A percentile compares a stretch with the other conserved stretches of the same genome.
phyloP scores from a whole-genome alignment of 2,113 vertebrate species.

The Cettia cetti region DNA sequence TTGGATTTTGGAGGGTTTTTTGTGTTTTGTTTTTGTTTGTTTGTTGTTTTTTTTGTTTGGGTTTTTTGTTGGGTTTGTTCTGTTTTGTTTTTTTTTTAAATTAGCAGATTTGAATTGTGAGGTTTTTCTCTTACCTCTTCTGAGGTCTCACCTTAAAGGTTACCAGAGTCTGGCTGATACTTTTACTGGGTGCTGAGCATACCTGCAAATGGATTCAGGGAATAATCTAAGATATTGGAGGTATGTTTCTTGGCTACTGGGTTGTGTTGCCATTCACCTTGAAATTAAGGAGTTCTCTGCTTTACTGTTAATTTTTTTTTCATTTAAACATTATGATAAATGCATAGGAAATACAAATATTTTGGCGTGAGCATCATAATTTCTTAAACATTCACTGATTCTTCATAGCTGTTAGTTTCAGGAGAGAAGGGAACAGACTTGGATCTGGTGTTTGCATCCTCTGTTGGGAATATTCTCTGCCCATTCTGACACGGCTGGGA shows the following conservation, averaged over 20 bases:
- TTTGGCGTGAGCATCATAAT: neutral
- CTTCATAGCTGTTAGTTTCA: neutral
- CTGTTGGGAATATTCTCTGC: neutral
- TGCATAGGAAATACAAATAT: neutral
- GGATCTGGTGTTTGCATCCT: neutral
- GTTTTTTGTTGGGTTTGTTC: no score
- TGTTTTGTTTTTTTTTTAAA: no score
- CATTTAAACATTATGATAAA: neutral
- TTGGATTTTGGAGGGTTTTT: neutral
- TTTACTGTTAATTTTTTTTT: neutral
- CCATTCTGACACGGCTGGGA: neutral
- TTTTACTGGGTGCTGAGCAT: neutral
- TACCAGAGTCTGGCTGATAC: neutral
- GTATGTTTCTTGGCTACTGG: neutral
- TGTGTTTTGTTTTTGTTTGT: no score
- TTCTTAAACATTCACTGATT: neutral
- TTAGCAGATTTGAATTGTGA: neutral
- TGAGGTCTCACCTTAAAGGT: neutral
- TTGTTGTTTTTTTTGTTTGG: no score
- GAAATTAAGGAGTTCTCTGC: neutral
- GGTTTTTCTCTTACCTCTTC: neutral
- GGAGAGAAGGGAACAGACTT: neutral
- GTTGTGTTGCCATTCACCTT: neutral
- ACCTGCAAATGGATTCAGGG: neutral
- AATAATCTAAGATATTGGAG: neutral